phyloP scores from a whole-genome alignment of 2,797 vertebrate genomes.

The Anas bernieri region DNA sequence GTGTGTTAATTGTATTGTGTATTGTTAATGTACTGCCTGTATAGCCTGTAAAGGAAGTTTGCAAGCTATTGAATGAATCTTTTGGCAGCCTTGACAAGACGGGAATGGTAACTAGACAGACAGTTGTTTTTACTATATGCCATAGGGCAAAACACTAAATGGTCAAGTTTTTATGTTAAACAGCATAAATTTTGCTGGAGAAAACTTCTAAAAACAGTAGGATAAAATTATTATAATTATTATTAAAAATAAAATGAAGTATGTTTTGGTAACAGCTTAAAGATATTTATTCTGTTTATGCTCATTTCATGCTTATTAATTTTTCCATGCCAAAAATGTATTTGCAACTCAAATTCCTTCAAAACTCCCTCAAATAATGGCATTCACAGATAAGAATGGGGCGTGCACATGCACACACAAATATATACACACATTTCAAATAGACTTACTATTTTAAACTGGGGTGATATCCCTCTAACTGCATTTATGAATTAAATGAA shows the following conservation, averaged over 20 bases:
- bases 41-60: background rate
- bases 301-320: background rate
- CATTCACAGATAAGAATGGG: background rate
- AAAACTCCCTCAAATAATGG: background rate
- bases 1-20: too few relatives aligned
- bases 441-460: background rate
- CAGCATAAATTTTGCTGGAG: background rate
- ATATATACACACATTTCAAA: background rate
- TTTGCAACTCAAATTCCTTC: background rate
- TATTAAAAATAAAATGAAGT: background rate
- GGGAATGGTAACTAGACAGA: background rate
- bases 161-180: background rate
- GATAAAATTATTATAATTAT: background rate
- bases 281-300: background rate
- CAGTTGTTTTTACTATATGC: background rate
- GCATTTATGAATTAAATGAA: background rate
- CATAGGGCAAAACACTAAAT: background rate
- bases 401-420: background rate
- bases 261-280: background rate
- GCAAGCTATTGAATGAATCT: background rate
- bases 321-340: background rate
- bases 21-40: background rate
- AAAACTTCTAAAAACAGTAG: background rate
- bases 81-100: background rate
- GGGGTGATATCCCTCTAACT: background rate